These are phyloP conservation scores for Hephaestus fuliginosus DNA, from an alignment of 2,797 vertebrate species.

Conservation along the genomic window DNA sequence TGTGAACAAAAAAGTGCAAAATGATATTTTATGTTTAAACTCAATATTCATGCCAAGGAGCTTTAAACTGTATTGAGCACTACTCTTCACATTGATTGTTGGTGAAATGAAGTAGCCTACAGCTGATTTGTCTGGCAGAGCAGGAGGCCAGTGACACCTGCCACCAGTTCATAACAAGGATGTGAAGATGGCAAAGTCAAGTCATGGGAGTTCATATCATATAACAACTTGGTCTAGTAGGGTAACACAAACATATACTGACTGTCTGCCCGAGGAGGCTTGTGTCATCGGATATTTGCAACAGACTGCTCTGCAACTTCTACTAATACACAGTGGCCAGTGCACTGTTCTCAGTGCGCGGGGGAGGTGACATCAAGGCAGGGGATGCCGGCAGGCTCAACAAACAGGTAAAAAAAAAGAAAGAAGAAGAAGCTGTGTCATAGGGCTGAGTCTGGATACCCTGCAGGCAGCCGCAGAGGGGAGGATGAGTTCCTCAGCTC, in stretches of 20 bases:
- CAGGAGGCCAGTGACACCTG: constrained; percentile 30
- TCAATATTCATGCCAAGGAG: constrained; percentile 20
- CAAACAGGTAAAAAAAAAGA: constrained; percentile 38
- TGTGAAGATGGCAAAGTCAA: constrained; percentile 17
- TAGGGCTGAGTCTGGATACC: constrained; percentile 54
- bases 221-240: constrained; percentile 31
- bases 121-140: constrained; percentile 3
- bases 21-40: constrained; percentile 12
- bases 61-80: neutral
- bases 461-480: constrained; percentile 52
- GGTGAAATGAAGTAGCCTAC: constrained; percentile 15
- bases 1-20: constrained; percentile 5
- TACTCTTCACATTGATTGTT: constrained; percentile 2
- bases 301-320: constrained; percentile 45
- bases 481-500: constrained; percentile 58
- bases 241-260: constrained; percentile 41
- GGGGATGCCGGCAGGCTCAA: constrained; percentile 59
- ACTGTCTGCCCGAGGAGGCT: constrained; percentile 27
- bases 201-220: constrained; percentile 29
- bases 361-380: constrained; percentile 61
- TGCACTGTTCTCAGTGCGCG: constrained; percentile 44
- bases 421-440: constrained; percentile 55
- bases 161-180: constrained; percentile 13
- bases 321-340: constrained; percentile 44
- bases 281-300: constrained; percentile 59